These are phyloP conservation scores for Anaspis maculata DNA, from an alignment of 2,888 invertebrate genomes.

Conservation along the genomic window DNA sequence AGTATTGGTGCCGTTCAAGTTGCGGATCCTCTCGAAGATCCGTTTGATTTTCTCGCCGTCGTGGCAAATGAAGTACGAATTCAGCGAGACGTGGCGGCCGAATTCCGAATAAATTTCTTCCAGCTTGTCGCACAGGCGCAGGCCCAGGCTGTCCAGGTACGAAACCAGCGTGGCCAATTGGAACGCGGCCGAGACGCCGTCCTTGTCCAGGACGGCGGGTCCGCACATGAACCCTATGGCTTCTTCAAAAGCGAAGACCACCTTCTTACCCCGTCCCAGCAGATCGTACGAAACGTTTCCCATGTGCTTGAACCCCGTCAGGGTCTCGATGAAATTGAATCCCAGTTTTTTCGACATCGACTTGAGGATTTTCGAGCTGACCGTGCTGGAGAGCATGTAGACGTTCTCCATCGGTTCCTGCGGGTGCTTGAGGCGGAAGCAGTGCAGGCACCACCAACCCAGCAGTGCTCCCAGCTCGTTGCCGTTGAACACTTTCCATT, in stretches of 20 bases:
- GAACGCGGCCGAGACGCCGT: conserved; percentile 87
- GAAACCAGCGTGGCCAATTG: conserved; percentile 68
- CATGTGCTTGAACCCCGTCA: conserved; percentile 99
- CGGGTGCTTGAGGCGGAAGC: conserved; percentile 47
- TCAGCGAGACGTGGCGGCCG: conserved; percentile 81
- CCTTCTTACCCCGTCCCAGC: conserved; percentile 59
- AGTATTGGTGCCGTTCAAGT: conserved; percentile 51
- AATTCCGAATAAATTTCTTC: conserved; percentile 72
- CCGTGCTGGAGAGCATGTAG: conserved; percentile 87
- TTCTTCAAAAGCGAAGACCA: conserved; percentile 95
- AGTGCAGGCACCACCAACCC: conserved; percentile 85
- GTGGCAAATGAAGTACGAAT: conserved; percentile 85
- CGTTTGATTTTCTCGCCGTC: conserved; percentile 58
- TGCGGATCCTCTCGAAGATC: conserved; percentile 78
- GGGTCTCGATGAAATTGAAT: conserved; percentile 72
- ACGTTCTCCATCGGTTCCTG: conserved; percentile 49
- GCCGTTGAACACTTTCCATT: conserved; percentile 88
- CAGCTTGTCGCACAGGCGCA: conserved; percentile 55
- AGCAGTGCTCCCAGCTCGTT: conserved; percentile 92
- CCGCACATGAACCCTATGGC: conserved; percentile 98
- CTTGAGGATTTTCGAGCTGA: conserved; percentile 88
- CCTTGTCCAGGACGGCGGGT: conserved; percentile 85
- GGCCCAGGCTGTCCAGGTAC: conserved; percentile 54
- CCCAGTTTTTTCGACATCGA: conserved; percentile 75
- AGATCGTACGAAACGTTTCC: conserved; percentile 78